Evolutionary conservation across 2,797 vertebrate species (phyloP), one percentile per base, ranked within the genome.

Genomic region (Paratrypauchen microcephalus): DNA sequence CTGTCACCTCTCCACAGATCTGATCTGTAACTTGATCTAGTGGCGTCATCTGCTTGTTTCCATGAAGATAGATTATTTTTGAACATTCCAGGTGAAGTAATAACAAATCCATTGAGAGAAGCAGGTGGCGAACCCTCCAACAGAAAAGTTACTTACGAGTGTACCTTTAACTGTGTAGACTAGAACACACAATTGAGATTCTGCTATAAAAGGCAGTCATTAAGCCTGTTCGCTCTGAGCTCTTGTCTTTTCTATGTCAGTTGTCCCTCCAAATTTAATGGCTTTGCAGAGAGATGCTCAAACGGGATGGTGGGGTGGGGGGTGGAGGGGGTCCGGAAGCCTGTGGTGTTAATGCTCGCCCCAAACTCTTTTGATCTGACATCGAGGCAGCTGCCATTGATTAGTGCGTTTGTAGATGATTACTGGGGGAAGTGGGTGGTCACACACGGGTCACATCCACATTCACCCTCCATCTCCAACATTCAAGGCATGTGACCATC

Each of bases 331-430:
- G 81, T 76, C 85, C 80, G 84, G 88, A 88, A 90, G 87, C 77
- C 80, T 90, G 88, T 75, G 83, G 89, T 78, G 89, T 87, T 87
- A 89, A 87, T 87, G 87, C 81, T 86, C 76, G 80, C 76, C 76
- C 82, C 21, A 64, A 60, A 50, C 70, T 78, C 88, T 86, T 92
- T 91, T 90, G 80, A 91, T 91, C 88, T 74, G 80, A 66, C 78
- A 90, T 89, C 75, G 73, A 54, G 78, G 70, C 90, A 91, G 85
- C 89, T 91, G 91, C 70, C 85, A 89, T 87, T 91, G 90, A 88
- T 92, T 88, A 89, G 84, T 79, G 77, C 81, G 77, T 88, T 91
- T 89, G 83, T 74, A 66, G 86, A 88, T 86, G 79, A 87, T 86
- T 89, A 80, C 82, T 85, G 70, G 73, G 66, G 83, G 88, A 91